Evolutionary conservation across 2,888 invertebrate species (phyloP).

Genomic region (Dryadula phaetusa): DNA sequence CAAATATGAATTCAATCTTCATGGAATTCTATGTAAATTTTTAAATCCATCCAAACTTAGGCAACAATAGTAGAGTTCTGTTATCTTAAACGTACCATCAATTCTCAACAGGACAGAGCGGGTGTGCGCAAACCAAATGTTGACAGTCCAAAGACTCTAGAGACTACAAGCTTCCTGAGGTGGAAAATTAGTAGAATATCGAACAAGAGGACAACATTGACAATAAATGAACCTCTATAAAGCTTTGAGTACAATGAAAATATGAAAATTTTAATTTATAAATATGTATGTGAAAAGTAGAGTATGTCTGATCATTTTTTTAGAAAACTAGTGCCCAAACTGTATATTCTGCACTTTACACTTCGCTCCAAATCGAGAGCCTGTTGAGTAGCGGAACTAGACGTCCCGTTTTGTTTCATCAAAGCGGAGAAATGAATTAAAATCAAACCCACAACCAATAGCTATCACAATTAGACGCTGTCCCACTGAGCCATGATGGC

Average conservation of each 20-base stretch:
- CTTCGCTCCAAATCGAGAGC: too few relatives aligned
- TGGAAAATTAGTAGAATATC: constrained; percentile 31
- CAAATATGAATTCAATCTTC: background rate
- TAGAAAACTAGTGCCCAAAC: too few relatives aligned
- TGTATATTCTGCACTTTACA: too few relatives aligned
- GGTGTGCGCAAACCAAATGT: constrained; percentile 18
- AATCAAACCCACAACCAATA: too few relatives aligned
- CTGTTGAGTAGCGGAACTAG: too few relatives aligned
- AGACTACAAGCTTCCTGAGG: constrained; percentile 21
- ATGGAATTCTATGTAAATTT: background rate
- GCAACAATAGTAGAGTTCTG: constrained; percentile 5
- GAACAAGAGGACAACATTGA: constrained; percentile 12
- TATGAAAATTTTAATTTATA: background rate
- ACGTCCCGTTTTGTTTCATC: too few relatives aligned
- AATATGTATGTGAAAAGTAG: background rate
- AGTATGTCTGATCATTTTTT: too few relatives aligned
- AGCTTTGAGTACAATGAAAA: background rate
- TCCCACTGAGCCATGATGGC: too few relatives aligned
- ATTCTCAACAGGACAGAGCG: constrained; percentile 18
- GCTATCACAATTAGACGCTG: too few relatives aligned
- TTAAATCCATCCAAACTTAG: background rate
- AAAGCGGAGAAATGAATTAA: too few relatives aligned
- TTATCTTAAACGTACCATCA: constrained; percentile 9
- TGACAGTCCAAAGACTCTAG: constrained; percentile 21
- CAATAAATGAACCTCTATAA: constrained; percentile 1